A percentile compares a stretch with the other conserved stretches of the same genome.
phyloP scores from a whole-genome alignment of 1,140 invertebrate species.

The Andricus grossulariae region DNA sequence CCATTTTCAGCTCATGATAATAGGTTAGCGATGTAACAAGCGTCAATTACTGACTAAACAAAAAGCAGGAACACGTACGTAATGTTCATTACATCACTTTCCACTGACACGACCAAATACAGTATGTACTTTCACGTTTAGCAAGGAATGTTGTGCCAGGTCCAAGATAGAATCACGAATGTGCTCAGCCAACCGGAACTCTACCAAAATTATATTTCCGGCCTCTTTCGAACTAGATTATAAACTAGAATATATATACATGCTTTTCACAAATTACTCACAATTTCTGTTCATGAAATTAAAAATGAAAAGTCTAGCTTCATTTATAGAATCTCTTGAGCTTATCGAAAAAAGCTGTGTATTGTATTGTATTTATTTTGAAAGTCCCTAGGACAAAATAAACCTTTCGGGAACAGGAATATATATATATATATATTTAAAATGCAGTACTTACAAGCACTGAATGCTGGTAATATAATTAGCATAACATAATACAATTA shows the following conservation, averaged over 20 bases:
- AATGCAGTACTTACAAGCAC: no score
- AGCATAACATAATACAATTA: no score
- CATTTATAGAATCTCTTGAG: no score
- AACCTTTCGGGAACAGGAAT: no score
- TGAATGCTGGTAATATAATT: no score
- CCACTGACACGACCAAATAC: conserved; percentile 16
- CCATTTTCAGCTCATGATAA: neutral
- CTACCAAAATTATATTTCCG: neutral
- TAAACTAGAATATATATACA: neutral
- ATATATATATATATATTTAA: no score
- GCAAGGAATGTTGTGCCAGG: conserved; percentile 14
- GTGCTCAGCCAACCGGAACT: neutral
- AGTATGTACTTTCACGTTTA: conserved; percentile 19
- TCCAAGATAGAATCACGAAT: conserved; percentile 19
- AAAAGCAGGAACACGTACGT: conserved; percentile 23
- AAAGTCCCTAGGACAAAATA: no score
- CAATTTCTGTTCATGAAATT: neutral
- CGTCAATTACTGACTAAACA: conserved; percentile 20
- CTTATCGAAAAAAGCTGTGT: no score
- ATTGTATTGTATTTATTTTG: no score
- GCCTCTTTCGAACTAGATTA: neutral
- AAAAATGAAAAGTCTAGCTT: no score
- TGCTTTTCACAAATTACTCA: neutral
- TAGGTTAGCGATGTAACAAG: neutral
- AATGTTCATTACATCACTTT: conserved; percentile 18